Evolutionary conservation across 2,888 invertebrate genomes (phyloP).

Genomic region (Andrena flavipes): DNA sequence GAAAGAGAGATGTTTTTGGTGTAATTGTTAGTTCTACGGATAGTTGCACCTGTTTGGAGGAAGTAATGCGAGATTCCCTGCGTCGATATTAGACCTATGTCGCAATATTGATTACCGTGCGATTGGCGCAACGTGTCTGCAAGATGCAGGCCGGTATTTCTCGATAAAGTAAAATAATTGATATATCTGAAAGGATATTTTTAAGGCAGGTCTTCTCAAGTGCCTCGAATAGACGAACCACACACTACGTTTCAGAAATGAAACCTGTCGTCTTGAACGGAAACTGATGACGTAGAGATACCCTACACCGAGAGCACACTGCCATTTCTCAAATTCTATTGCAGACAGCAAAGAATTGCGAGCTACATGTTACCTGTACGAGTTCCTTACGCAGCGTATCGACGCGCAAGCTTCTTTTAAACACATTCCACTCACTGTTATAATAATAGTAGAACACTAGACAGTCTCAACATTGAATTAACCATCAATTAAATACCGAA

Average conservation of each 20-base stretch:
- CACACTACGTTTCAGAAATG: background rate
- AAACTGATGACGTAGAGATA: constrained; percentile 25
- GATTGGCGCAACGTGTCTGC: constrained; percentile 25
- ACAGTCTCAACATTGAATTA: background rate
- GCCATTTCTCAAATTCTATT: constrained; percentile 41
- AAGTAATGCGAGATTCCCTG: constrained; percentile 23
- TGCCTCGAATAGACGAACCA: background rate
- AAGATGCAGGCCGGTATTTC: constrained; percentile 13
- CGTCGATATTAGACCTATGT: constrained; percentile 17
- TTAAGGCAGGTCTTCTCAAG: background rate
- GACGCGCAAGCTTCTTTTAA: background rate
- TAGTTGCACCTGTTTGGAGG: background rate
- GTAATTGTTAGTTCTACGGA: too few species aligned
- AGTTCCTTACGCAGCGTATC: background rate
- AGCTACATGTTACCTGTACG: background rate
- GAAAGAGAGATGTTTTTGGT: too few species aligned
- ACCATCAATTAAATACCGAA: background rate
- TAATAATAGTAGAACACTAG: background rate
- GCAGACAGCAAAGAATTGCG: constrained; percentile 10
- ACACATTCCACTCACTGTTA: background rate
- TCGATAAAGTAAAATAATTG: background rate
- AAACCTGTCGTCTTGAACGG: background rate
- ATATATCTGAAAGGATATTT: background rate
- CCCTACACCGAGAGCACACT: background rate
- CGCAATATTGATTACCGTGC: constrained; percentile 46